phyloP scores from a whole-genome alignment of 1,140 invertebrate genomes.

The Zelostemma sp. region DNA sequence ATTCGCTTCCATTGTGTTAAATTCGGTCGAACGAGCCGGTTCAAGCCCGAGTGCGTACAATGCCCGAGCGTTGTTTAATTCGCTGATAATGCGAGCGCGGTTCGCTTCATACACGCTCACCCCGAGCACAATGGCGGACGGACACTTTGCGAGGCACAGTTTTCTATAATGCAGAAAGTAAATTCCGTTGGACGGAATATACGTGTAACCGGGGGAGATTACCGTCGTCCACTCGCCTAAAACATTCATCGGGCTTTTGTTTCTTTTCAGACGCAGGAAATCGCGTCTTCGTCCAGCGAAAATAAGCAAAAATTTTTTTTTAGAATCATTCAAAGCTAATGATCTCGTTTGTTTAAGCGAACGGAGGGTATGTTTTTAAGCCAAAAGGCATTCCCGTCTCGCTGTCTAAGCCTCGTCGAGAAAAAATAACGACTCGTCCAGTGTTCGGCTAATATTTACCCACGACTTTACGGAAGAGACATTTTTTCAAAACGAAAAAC shows the following conservation, averaged over 20 bases:
- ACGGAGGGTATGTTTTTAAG: too few species aligned
- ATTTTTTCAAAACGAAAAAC: too few species aligned
- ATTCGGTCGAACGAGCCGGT: slow-evolving; percentile 33
- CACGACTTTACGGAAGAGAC: too few species aligned
- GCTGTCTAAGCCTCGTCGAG: slow-evolving; percentile 46
- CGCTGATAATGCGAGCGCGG: slow-evolving; percentile 62
- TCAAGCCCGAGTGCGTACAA: slow-evolving; percentile 41
- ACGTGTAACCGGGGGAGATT: slow-evolving; percentile 20
- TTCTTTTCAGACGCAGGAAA: slow-evolving; percentile 15
- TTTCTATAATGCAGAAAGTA: slow-evolving; percentile 62
- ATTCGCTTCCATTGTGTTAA: too few species aligned
- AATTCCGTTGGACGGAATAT: slow-evolving; percentile 36
- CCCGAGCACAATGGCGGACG: slow-evolving; percentile 46
- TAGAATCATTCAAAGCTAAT: too few species aligned
- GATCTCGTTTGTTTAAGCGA: too few species aligned
- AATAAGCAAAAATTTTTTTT: too few species aligned
- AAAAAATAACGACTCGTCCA: slow-evolving; percentile 62
- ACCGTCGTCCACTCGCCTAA: slow-evolving; percentile 23
- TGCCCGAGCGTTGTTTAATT: slow-evolving; percentile 62
- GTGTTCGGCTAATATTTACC: slow-evolving; percentile 66
- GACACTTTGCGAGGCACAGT: slow-evolving; percentile 54
- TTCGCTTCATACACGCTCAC: slow-evolving; percentile 32
- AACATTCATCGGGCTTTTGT: slow-evolving; percentile 40
- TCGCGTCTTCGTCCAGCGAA: slow-evolving; percentile 24
- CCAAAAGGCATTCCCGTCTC: slow-evolving; percentile 54